Conservation (phyloP, 1,140 invertebrate species). For the Pseudomyrmex sp. region DNA sequence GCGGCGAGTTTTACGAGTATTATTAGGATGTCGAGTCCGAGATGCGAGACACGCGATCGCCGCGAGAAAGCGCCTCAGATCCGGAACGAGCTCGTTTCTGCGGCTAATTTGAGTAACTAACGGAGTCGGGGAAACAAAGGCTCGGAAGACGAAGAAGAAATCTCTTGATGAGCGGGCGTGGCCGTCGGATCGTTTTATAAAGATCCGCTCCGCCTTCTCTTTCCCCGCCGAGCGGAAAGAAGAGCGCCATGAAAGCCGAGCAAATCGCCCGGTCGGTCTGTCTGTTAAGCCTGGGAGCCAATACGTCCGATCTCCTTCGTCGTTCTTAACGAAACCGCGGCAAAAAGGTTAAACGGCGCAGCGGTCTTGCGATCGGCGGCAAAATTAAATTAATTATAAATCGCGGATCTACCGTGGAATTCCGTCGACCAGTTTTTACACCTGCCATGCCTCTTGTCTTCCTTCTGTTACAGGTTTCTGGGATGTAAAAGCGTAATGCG, state of each 20-base stretch:
- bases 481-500: neutral
- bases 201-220: slow-evolving; percentile 44
- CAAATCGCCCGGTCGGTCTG: slow-evolving; percentile 26
- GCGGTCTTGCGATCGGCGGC: slow-evolving; percentile 16
- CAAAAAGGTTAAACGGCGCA: slow-evolving; percentile 48
- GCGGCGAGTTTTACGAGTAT: slow-evolving; percentile 39
- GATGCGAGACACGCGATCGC: slow-evolving; percentile 34
- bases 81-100: slow-evolving; percentile 74
- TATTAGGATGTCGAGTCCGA: slow-evolving; percentile 32
- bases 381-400: slow-evolving; percentile 73
- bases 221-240: slow-evolving; percentile 24
- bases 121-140: slow-evolving; percentile 78
- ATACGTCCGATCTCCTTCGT: neutral
- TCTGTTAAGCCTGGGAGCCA: slow-evolving; percentile 30
- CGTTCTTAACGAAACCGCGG: slow-evolving; percentile 20
- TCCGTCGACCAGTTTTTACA: slow-evolving; percentile 63
- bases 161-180: slow-evolving; percentile 75
- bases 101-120: slow-evolving; percentile 82
- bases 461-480: slow-evolving; percentile 18
- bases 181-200: slow-evolving; percentile 68
- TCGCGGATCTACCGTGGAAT: slow-evolving; percentile 65
- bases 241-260: slow-evolving; percentile 55
- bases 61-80: slow-evolving; percentile 34
- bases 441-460: neutral
- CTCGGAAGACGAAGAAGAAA: slow-evolving; percentile 64